These are phyloP conservation scores for Epizoanthus illoricatus DNA, from an alignment of 92 coral and sea anemone genomes.

Conservation along the genomic window DNA sequence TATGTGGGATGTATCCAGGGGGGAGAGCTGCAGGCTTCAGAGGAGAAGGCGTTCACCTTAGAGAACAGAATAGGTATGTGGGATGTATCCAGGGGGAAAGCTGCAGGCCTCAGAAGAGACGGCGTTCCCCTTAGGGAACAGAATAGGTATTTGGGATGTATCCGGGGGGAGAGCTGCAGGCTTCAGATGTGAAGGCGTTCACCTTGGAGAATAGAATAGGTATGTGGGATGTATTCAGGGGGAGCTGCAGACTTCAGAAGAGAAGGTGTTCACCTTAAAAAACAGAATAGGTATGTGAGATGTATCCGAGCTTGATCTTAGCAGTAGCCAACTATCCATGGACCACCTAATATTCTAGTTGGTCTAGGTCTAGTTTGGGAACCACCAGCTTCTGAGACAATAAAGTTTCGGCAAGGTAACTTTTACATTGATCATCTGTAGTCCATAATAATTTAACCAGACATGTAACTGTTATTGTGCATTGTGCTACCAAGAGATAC, in stretches of 20 bases:
- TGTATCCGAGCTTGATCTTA: neutral
- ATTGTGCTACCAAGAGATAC: no score
- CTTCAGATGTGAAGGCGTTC: conserved; percentile 70
- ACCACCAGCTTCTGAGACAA: no score
- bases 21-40: conserved; percentile 80
- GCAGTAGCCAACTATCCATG: no score
- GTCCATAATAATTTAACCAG: no score
- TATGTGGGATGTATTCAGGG: conserved; percentile 12
- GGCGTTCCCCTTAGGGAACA: conserved; percentile 49
- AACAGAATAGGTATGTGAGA: conserved; percentile 65
- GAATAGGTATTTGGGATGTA: conserved; percentile 57
- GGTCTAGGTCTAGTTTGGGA: no score
- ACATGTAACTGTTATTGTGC: no score
- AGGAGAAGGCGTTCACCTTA: conserved; percentile 67
- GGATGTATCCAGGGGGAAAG: no score
- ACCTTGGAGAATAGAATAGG: conserved; percentile 76
- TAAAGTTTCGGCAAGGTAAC: no score
- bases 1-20: conserved; percentile 27
- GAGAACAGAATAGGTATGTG: no score
- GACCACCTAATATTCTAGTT: no score
- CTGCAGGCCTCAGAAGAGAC: no score
- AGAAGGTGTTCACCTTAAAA: conserved; percentile 69
- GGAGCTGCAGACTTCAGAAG: conserved; percentile 84
- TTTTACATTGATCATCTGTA: no score
- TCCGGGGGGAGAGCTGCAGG: conserved; percentile 85